Base-by-base conservation (phyloP, 1,140 invertebrate species). In the Tachypleus tridentatus region DNA sequence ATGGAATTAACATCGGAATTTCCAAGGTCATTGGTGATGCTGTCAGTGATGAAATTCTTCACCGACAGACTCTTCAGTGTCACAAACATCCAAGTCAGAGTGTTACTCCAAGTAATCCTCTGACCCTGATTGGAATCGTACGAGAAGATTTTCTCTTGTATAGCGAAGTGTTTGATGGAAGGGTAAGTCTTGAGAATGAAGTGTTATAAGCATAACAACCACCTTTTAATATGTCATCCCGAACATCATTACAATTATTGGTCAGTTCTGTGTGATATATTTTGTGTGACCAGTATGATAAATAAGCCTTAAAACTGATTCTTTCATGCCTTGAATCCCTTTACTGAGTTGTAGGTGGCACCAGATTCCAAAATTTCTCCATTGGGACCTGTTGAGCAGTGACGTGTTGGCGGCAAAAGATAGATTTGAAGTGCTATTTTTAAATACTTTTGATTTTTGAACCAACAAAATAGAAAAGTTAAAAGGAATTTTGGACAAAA, bases 1-100 rank as follows among this genome's bases (percentile, higher is more conserved):
- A 75, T 62, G 77, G 77, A 4, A 51, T 76, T n/a, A 75, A 77
- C 67, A 65, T 64, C 58, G 75, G 74, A 3, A 70, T 77, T 5
- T 67, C 75, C 5, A 73, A 75, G 65, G 64, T 74, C 10, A 74
- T 78, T 54, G 77, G 77, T 3, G 75, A 78, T 64, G 75, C 76
- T 11, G 72, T 77, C 3, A 56, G 65, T 29, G 71, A 75, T 61
- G 76, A 78, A 60, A 70, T 72, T 47, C 47, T 64, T 9, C 10
- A 64, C 4, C 61, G 70, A 48, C 70, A 70, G 48, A 64, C 71
- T 10, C 64, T 68, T 11, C 58, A 59, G 6, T 72, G 71, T 53
- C 66, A 69, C 29, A 64, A 69, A 51, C 68, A 73, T 66, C 66
- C 66, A 9, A 66, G 67, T 62, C 54, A 67, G 51, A 69, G 62